Base-by-base conservation (phyloP, 1,140 invertebrate genomes). In the Pseudomyrmex sp. region DNA sequence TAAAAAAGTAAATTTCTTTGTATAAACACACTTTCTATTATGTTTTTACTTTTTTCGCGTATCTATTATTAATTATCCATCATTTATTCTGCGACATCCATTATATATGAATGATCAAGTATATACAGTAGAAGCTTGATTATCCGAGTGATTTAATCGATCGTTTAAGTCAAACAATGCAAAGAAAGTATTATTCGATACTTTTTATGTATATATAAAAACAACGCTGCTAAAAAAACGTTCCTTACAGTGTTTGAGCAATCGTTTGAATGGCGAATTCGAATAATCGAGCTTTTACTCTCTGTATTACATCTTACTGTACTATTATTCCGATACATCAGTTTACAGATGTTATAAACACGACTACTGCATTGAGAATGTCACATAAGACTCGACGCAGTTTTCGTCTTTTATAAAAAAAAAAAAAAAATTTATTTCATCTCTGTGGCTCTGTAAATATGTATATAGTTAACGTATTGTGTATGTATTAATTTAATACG, bases 271-370 rank as follows among this genome's bases (percentile, higher is more conserved):
- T 12, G 12, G 7, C 13, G 9, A 35, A 35, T 68, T 77, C 74
- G 9, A 15, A 68, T 44, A 77, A 77, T 68, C 26, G 18, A 56
- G 2, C 46, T 56, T 77, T 26, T 18, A 35, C 35, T 35, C 35
- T n/a, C 46, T 44, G 74, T 10, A 80, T 85, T 83, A 85, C 59
- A 79, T 70, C 77, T 88, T 83, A 86, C 88, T 86, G 50, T 84
- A 80, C n/a, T 82, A 73, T 62, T 82, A 58, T 83, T 61, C 74
- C 59, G 75, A 86, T 85, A 83, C 62, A 48, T 84, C 75, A 85
- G 69, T 85, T 83, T 46, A 86, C 48, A 86, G 62, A 70, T 35
- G 79, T 77, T 65, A 69, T 88, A 75, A 20, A 54, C 88, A 85
- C 66, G 88, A 86, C 61, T 48, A 84, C 72, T 77, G 82, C 79